Percentiles rank a stretch among this genome's conserved stretches.
phyloP scores from a whole-genome alignment of 2,797 vertebrate species.

The Triplophysa yarkandensis region DNA sequence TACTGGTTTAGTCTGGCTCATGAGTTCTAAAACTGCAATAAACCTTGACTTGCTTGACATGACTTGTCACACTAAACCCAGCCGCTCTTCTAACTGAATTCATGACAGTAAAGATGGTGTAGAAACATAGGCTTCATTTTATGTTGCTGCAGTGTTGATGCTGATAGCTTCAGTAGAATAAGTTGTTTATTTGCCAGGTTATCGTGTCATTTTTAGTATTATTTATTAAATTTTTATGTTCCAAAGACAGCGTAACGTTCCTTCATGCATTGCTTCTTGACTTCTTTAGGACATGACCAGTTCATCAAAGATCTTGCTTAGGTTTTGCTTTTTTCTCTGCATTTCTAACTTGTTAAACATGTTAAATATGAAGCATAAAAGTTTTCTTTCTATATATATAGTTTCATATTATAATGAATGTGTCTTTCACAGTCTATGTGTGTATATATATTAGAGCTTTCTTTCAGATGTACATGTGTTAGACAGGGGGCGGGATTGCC shows the following conservation, averaged over 20 bases:
- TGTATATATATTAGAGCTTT: slow-evolving; percentile 24
- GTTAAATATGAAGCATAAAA: slow-evolving; percentile 1
- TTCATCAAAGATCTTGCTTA: slow-evolving; percentile 23
- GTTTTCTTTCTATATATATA: too few relatives aligned
- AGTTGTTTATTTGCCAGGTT: slow-evolving; percentile 1
- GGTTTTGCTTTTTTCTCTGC: slow-evolving; percentile 1
- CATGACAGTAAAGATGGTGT: neutral
- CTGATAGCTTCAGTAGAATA: neutral
- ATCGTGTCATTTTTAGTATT: neutral
- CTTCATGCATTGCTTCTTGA: neutral
- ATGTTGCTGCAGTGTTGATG: neutral
- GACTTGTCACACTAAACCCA: slow-evolving; percentile 7
- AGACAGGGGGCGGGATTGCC: slow-evolving; percentile 45
- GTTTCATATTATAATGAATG: too few relatives aligned
- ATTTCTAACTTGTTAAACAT: neutral
- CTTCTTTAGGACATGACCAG: slow-evolving; percentile 7
- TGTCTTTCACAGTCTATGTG: neutral
- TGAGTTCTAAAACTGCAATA: slow-evolving; percentile 13
- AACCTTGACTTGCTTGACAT: slow-evolving; percentile 10
- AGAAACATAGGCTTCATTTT: neutral
- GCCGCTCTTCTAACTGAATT: slow-evolving; percentile 23
- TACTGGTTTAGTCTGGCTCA: neutral
- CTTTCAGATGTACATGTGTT: slow-evolving; percentile 20
- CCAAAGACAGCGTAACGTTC: neutral
- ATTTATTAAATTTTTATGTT: slow-evolving; percentile 2